These are phyloP conservation scores for Malurus cyaneus DNA, from an alignment of 2,113 vertebrate genomes.

Conservation along the genomic window DNA sequence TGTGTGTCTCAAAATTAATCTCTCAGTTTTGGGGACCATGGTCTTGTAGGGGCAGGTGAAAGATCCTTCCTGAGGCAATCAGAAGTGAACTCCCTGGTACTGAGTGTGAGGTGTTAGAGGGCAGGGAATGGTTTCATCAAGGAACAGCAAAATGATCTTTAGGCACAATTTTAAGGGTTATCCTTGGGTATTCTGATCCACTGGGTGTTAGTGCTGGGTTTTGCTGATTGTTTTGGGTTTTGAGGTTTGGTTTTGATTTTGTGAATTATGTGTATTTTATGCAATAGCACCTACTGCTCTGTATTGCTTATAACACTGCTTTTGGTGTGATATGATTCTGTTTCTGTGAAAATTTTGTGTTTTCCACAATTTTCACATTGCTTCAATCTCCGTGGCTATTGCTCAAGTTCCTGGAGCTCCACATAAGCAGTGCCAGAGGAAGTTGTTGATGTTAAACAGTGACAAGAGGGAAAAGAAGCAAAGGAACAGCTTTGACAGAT, in stretches of 20 bases:
- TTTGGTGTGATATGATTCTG: neutral
- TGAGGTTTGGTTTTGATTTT: neutral
- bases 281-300: neutral
- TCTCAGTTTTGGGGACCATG: neutral
- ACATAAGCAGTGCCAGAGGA: neutral
- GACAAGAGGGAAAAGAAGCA: neutral
- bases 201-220: neutral
- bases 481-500: neutral
- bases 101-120: neutral
- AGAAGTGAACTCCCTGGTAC: neutral
- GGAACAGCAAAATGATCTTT: neutral
- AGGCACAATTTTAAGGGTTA: neutral
- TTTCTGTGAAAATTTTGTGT: neutral
- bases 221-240: neutral
- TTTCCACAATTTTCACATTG: neutral
- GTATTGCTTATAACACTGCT: neutral
- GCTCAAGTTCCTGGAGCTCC: neutral
- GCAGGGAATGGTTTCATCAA: neutral
- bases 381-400: neutral
- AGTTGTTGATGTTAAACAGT: neutral
- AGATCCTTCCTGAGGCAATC: neutral
- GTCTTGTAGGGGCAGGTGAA: neutral
- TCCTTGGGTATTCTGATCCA: neutral
- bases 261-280: neutral
- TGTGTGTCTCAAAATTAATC: accelerated